Evolutionary conservation across 2,888 invertebrate species (phyloP).

Genomic region (Macroteleia sp.): DNA sequence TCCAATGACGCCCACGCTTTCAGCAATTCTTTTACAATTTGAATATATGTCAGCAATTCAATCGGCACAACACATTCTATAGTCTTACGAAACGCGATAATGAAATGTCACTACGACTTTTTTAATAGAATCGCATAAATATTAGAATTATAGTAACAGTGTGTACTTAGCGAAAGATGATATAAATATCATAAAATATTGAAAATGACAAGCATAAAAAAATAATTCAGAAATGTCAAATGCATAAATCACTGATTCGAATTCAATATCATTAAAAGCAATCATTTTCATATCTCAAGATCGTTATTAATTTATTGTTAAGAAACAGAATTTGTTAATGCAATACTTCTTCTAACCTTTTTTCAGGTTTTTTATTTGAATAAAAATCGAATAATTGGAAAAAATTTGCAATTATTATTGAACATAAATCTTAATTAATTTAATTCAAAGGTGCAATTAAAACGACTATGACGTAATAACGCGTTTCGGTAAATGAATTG

Average conservation of each 20-base stretch:
- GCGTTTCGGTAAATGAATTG: conserved; percentile 3
- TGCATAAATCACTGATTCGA: too few relatives aligned
- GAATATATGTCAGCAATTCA: conserved; percentile 34
- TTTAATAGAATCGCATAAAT: neutral
- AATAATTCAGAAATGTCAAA: too few relatives aligned
- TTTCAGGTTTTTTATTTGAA: too few relatives aligned
- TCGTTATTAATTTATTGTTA: too few relatives aligned
- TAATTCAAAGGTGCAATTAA: neutral
- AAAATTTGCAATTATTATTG: neutral
- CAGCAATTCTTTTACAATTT: conserved; percentile 26
- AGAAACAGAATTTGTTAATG: too few relatives aligned
- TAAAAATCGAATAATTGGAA: too few relatives aligned
- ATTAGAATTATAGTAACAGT: neutral
- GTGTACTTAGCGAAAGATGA: too few relatives aligned
- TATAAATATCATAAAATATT: too few relatives aligned
- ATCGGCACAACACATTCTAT: conserved; percentile 19
- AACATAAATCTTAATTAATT: neutral
- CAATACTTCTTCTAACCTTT: too few relatives aligned
- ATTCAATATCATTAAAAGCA: too few relatives aligned
- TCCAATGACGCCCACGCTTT: conserved; percentile 46
- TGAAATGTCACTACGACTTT: conserved; percentile 24
- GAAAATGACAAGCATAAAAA: too few relatives aligned
- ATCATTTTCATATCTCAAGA: too few relatives aligned
- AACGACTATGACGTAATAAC: neutral
- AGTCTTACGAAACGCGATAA: conserved; percentile 16